Percentiles rank a stretch among this genome's conserved stretches.
These are phyloP conservation scores for Spizaetus ornatus DNA, from an alignment of 2,113 vertebrate genomes.

Conservation along the genomic window DNA sequence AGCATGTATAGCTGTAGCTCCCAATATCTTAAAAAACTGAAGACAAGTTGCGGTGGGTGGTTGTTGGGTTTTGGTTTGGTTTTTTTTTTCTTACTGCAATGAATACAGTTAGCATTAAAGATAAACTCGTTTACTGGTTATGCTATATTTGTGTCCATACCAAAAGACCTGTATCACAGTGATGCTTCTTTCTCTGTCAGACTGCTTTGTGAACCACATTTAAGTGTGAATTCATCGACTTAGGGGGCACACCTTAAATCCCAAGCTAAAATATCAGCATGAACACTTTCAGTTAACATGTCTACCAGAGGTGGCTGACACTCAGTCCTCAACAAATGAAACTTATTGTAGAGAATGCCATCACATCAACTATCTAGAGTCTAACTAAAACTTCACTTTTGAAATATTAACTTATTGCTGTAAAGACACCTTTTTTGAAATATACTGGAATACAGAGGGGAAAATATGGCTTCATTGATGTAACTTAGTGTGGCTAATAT, in stretches of 20 bases:
- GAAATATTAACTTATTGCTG: not conserved
- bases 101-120: not conserved
- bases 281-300: not conserved
- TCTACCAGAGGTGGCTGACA: not conserved
- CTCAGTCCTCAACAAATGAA: not conserved
- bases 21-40: not conserved
- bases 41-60: fast-evolving
- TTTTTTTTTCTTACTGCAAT: not conserved
- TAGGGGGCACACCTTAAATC: not conserved
- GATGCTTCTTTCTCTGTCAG: not conserved
- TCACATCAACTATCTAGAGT: too few species aligned
- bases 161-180: not conserved
- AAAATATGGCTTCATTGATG: fast-evolving
- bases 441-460: not conserved
- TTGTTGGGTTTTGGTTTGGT: not conserved
- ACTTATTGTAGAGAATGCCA: too few species aligned
- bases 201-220: not conserved
- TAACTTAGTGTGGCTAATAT: not conserved
- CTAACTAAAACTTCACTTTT: not conserved
- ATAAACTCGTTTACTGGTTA: not conserved
- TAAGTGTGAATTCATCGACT: not conserved
- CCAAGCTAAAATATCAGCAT: not conserved
- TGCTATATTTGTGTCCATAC: not conserved
- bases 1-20: not conserved
- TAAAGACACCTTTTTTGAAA: not conserved